A percentile compares a stretch with the other conserved stretches of the same genome.
Conservation (phyloP, 2,797 vertebrate species). For the Pterois miles region DNA sequence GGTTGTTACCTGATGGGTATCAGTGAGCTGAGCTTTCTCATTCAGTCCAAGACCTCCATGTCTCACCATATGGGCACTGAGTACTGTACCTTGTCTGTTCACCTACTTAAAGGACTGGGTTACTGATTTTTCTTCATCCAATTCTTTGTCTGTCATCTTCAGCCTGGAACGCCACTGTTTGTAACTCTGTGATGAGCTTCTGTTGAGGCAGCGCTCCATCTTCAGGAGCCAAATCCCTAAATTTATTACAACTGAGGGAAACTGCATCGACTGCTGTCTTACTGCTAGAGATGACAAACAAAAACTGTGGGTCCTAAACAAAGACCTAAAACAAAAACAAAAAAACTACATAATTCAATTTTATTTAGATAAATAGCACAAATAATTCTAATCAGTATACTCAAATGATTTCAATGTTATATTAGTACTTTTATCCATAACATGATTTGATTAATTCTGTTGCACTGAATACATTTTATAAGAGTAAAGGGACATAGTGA, state of each 20-base stretch:
- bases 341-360: neutral
- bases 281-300: neutral
- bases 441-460: neutral
- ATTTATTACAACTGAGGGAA: neutral
- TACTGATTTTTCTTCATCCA: slow-evolving; percentile 25
- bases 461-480: neutral
- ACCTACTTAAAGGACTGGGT: slow-evolving; percentile 6
- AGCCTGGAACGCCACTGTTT: slow-evolving; percentile 19
- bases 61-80: neutral
- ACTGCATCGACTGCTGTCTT: neutral
- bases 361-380: neutral
- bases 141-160: slow-evolving; percentile 31
- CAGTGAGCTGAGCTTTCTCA: slow-evolving; percentile 23
- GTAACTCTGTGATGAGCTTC: slow-evolving; percentile 9
- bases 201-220: slow-evolving; percentile 13
- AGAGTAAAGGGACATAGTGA: neutral
- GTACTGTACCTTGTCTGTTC: slow-evolving; percentile 8
- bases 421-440: neutral
- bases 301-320: neutral
- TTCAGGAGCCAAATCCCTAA: slow-evolving; percentile 6
- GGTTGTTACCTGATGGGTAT: neutral
- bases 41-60: neutral
- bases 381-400: neutral
- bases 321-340: neutral
- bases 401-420: neutral